Evolutionary conservation across 2,113 vertebrate species (phyloP).

Genomic region (Chrysochloris asiatica): DNA sequence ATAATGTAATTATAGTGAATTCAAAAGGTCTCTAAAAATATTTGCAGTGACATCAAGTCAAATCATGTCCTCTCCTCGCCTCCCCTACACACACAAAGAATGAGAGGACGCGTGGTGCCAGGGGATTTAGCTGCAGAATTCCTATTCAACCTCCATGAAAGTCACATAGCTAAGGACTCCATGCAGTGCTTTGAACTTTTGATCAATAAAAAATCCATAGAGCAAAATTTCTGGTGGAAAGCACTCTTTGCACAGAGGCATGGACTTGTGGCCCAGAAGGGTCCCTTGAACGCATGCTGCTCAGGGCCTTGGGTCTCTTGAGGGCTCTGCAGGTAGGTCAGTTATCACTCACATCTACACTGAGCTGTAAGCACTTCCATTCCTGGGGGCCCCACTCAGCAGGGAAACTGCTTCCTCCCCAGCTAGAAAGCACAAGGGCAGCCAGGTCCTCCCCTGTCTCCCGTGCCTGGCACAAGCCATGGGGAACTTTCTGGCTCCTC

Average conservation of each 20-base stretch:
- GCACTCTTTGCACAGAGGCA: background rate
- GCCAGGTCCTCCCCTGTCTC: background rate
- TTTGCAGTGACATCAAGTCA: slow-evolving; percentile 65
- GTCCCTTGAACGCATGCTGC: background rate
- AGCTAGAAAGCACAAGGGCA: background rate
- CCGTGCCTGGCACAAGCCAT: too few species aligned
- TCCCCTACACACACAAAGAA: slow-evolving; percentile 6
- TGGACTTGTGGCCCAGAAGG: fast-evolving
- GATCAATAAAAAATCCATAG: slow-evolving; percentile 31
- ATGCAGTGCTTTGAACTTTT: slow-evolving; percentile 64
- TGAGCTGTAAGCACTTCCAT: background rate
- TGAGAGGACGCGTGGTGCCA: slow-evolving; percentile 60
- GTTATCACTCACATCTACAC: background rate
- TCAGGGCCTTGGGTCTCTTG: background rate
- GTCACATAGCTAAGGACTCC: slow-evolving; percentile 72
- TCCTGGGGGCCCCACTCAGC: background rate
- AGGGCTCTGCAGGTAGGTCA: too few species aligned
- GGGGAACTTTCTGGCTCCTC: background rate
- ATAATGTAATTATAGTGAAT: slow-evolving; percentile 73
- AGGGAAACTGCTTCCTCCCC: background rate
- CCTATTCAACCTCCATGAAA: slow-evolving; percentile 80
- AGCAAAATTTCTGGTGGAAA: slow-evolving; percentile 19
- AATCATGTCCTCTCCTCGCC: slow-evolving; percentile 27
- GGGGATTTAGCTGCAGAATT: slow-evolving; percentile 77
- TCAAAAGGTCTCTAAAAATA: slow-evolving; percentile 74